Evolutionary conservation across 2,888 invertebrate genomes (phyloP), one percentile per base, ranked within the genome.

Genomic region (Lasioglossum villosulum): DNA sequence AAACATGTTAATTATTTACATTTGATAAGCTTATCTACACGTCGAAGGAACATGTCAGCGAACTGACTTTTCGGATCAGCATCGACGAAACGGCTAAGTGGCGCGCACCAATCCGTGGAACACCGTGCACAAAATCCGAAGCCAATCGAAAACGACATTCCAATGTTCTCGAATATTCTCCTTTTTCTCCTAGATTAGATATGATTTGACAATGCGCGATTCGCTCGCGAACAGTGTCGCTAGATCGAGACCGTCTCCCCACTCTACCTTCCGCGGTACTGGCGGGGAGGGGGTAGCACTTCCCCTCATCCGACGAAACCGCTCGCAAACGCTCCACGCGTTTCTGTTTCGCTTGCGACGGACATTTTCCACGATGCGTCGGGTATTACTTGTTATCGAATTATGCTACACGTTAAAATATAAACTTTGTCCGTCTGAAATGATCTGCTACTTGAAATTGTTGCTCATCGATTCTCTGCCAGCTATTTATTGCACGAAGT

Each of bases 251-350:
- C 42, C 4, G 45, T 45, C 45, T 45, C 45, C 45, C 45, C 45
- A 45, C 4, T 45, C 16, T 4, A 16, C 42, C 42, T 42, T 12
- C 12, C 12, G 2, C 37, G 8, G 8, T 12, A 42, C 39, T 42
- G 12, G 16, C 45, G 45, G 4, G 45, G 16, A 45, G 45, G 16
- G 45, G 45, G 0, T 16, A 45, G 16, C 45, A 1, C 14, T 45
- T 45, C 16, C 45, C 45, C 45, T 45, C 1, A 16, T 45, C 45
- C 45, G 16, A 16, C 45, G 45, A 5, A 16, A 4, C 45, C 16
- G 76, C 76, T 76, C 10, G 16, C 66, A n/a, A 76, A 76, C 66
- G 45, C 10, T 37, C 34, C 66, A 2, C 27, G 8, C 45, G 66
- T 66, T 19, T 66, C 14, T 45, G 37, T 45, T 16, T 27, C 42